Conservation (phyloP, 2,797 vertebrate species). For the Malacoctenus gilli region DNA sequence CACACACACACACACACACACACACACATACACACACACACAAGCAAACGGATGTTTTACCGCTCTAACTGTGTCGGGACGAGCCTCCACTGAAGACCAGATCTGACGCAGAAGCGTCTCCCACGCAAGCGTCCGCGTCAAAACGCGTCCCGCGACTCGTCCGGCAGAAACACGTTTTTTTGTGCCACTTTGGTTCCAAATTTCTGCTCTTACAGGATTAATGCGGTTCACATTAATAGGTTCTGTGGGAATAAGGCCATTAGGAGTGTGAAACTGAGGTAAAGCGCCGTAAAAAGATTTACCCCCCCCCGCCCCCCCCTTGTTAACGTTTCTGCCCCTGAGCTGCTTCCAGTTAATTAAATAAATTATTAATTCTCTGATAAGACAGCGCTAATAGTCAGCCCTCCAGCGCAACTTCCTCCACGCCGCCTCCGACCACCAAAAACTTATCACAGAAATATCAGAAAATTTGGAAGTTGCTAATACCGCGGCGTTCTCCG, state of each 20-base stretch:
- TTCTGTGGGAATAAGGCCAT: constrained; percentile 16
- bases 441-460: constrained; percentile 59
- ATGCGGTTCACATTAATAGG: constrained; percentile 2
- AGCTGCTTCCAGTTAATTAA: constrained; percentile 58
- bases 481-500: constrained; percentile 54
- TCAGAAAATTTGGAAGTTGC: constrained; percentile 68
- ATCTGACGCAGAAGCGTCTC: background rate
- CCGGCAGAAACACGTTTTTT: constrained; percentile 1
- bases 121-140: background rate
- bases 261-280: constrained; percentile 20
- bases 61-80: constrained; percentile 1
- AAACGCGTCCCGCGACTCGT: background rate
- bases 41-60: background rate
- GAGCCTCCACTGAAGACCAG: no score
- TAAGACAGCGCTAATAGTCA: constrained; percentile 61
- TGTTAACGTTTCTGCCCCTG: constrained; percentile 50
- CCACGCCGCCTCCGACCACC: constrained; percentile 53
- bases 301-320: no score
- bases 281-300: constrained; percentile 20
- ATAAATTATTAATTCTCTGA: constrained; percentile 40
- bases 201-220: background rate
- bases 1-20: constrained; percentile 8
- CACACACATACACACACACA: background rate
- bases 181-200: background rate
- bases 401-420: constrained; percentile 67